These are phyloP conservation scores for Menura novaehollandiae DNA, from an alignment of 2,113 vertebrate species.

Conservation along the genomic window DNA sequence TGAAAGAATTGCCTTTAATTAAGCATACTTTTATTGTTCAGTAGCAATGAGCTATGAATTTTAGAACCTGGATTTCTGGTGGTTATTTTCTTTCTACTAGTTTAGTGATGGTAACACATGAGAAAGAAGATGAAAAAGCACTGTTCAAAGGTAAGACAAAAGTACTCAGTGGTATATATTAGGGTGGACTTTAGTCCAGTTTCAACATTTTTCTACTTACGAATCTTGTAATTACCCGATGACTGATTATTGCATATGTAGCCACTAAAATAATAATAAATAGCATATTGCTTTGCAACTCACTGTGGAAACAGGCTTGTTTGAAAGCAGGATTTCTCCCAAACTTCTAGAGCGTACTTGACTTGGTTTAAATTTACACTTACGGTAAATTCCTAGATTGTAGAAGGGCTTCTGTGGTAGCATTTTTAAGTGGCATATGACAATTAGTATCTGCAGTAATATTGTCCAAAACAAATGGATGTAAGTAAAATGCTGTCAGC, in stretches of 20 bases:
- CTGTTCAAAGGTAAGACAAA: neutral
- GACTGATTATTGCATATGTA: neutral
- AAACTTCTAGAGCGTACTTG: neutral
- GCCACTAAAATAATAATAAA: neutral
- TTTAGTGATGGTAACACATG: neutral
- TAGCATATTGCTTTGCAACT: neutral
- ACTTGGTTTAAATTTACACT: neutral
- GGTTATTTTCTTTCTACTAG: neutral
- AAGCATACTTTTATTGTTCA: neutral
- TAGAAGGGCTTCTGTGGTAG: neutral
- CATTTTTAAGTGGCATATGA: neutral
- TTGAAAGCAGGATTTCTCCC: neutral
- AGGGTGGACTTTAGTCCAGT: neutral
- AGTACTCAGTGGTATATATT: neutral
- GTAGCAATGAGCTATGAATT: neutral
- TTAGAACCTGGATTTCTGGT: neutral
- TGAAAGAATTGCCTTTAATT: neutral
- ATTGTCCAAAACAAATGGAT: neutral
- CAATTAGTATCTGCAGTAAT: neutral
- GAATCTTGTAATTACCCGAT: neutral
- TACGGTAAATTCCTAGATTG: neutral
- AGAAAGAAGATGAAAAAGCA: neutral
- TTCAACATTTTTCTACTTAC: neutral
- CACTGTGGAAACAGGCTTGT: neutral
- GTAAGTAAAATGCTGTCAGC: neutral